Evolutionary conservation across 2,888 invertebrate species (phyloP).

Genomic region (Nemotelus pantherinus): DNA sequence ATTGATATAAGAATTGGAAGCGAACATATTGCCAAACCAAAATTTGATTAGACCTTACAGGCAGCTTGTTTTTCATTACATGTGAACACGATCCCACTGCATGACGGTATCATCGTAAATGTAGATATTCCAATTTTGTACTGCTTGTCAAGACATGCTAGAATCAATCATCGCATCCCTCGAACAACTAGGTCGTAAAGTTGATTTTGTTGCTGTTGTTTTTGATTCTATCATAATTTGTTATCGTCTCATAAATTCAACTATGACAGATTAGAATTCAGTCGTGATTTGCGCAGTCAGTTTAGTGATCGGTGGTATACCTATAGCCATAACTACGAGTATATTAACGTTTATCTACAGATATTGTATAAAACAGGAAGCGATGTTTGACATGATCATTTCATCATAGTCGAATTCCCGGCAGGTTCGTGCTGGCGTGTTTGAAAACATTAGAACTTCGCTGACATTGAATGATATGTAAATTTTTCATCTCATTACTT

Average conservation of each 20-base stretch:
- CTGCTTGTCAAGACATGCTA: not conserved
- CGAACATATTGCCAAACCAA: too few relatives aligned
- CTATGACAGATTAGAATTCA: slow-evolving; percentile 24
- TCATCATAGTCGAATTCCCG: slow-evolving; percentile 29
- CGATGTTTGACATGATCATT: slow-evolving; percentile 44
- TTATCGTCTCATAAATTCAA: slow-evolving; percentile 16
- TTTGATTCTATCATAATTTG: slow-evolving; percentile 22
- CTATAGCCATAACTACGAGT: not conserved
- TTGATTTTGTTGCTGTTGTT: not conserved
- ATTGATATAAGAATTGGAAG: too few relatives aligned
- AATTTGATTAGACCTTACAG: too few relatives aligned
- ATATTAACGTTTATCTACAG: not conserved
- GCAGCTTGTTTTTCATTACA: too few relatives aligned
- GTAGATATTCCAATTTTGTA: too few relatives aligned
- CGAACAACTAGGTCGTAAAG: not conserved
- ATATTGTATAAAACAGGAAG: slow-evolving; percentile 39
- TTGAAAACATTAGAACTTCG: slow-evolving; percentile 1
- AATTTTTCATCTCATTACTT: slow-evolving; percentile 28
- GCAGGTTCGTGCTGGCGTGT: slow-evolving; percentile 24
- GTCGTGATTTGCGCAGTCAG: slow-evolving; percentile 9
- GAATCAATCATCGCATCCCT: slow-evolving; percentile 26
- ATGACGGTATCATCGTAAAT: too few relatives aligned
- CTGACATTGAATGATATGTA: slow-evolving; percentile 36
- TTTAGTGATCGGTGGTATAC: not conserved
- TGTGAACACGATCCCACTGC: too few relatives aligned